phyloP scores from a whole-genome alignment of 2,888 invertebrate genomes.

The Junonia oenone region DNA sequence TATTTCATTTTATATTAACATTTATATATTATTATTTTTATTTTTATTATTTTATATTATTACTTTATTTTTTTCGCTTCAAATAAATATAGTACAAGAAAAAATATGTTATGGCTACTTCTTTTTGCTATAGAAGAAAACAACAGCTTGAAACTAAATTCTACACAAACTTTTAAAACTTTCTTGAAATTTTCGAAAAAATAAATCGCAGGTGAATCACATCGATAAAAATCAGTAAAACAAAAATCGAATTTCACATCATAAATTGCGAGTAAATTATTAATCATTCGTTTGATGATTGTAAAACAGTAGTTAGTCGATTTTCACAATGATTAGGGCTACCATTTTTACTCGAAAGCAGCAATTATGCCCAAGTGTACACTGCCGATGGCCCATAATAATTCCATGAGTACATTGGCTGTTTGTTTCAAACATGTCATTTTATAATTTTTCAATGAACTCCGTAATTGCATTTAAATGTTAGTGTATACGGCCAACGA shows the following conservation, averaged over 20 bases:
- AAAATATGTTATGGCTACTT: no score
- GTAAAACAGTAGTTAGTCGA: neutral
- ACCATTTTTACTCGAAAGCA: neutral
- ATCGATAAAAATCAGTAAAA: neutral
- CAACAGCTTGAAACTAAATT: no score
- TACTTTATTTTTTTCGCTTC: no score
- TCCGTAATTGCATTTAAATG: conserved; percentile 2
- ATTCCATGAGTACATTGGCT: neutral
- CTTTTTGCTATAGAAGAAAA: no score
- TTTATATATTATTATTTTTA: no score
- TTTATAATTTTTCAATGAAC: conserved; percentile 10
- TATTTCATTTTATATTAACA: no score
- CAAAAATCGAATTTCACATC: neutral
- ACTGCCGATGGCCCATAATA: conserved; percentile 5
- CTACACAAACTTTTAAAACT: no score
- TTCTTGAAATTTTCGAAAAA: no score
- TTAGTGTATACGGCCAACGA: neutral
- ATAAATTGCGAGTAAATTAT: neutral
- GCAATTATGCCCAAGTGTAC: neutral
- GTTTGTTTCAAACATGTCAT: conserved; percentile 3
- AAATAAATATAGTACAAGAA: no score
- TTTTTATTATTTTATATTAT: no score
- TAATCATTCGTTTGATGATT: neutral
- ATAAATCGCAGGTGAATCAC: neutral
- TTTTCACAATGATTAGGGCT: neutral